Conservation (phyloP, 2,888 invertebrate species). For the Hirtodrosophila confusa region DNA sequence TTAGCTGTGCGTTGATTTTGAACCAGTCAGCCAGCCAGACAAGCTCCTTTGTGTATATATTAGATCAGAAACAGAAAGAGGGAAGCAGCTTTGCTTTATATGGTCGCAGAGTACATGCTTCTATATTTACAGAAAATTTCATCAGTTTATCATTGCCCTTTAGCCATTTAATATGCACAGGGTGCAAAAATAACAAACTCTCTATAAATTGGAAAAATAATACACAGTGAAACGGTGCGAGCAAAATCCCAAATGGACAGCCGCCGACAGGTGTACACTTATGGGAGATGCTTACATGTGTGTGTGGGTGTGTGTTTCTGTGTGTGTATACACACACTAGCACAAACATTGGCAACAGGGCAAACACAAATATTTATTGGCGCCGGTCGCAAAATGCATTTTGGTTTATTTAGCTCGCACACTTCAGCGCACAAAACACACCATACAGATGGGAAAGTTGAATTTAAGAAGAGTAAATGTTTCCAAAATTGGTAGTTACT, state of each 20-base stretch:
- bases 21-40: no score
- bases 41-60: no score
- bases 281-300: background rate
- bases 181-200: constrained; percentile 14
- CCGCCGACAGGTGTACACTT: constrained; percentile 13
- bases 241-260: constrained; percentile 23
- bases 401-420: constrained; percentile 27
- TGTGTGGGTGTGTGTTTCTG: background rate
- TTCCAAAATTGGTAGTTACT: constrained; percentile 8
- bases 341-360: constrained; percentile 9
- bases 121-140: no score
- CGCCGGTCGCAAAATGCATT: constrained; percentile 38
- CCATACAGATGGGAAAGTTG: background rate
- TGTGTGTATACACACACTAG: background rate
- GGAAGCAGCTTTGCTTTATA: no score
- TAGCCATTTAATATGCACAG: no score
- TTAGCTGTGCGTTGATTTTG: no score
- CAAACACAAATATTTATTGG: constrained; percentile 62
- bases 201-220: constrained; percentile 26
- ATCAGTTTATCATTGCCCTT: no score
- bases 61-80: no score
- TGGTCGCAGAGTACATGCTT: no score
- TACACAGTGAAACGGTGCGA: constrained; percentile 5
- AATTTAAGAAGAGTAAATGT: constrained; percentile 2
- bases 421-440: background rate